Evolutionary conservation across 2,797 vertebrate species (phyloP).

Genomic region (Phrynocephalus vlangalii): DNA sequence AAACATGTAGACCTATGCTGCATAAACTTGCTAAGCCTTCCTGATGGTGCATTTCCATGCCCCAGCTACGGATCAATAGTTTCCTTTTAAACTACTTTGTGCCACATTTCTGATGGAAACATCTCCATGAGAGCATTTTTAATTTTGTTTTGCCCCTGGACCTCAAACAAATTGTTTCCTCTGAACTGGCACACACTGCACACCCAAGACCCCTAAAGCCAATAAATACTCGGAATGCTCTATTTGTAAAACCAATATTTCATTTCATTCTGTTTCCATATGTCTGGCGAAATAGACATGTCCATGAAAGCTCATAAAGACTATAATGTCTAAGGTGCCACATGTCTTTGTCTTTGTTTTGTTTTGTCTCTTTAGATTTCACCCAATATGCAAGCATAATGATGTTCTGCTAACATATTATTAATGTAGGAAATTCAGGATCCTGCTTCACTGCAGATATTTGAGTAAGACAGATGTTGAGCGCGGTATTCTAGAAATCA

Average conservation of each 20-base stretch:
- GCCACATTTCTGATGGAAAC: background rate
- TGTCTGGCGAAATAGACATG: too few relatives aligned
- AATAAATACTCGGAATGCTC: too few relatives aligned
- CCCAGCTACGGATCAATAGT: background rate
- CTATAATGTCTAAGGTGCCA: too few relatives aligned
- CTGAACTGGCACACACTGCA: background rate
- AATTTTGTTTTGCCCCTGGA: background rate
- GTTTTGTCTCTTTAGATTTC: too few relatives aligned
- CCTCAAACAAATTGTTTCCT: background rate
- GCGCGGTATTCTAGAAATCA: constrained; percentile 43
- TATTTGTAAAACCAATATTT: too few relatives aligned
- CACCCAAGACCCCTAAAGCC: too few relatives aligned
- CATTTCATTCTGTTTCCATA: too few relatives aligned
- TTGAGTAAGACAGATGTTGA: constrained; percentile 42
- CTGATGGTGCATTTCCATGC: background rate
- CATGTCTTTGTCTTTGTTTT: too few relatives aligned
- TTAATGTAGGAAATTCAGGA: background rate
- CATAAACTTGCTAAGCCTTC: background rate
- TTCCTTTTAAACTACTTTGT: background rate
- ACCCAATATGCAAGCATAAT: too few relatives aligned
- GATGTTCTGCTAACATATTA: background rate
- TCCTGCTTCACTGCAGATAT: background rate
- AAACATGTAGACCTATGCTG: background rate
- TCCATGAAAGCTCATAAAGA: background rate
- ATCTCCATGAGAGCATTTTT: background rate